Evolutionary conservation across 2,113 vertebrate species (phyloP), one percentile per base, ranked within the genome.

Genomic region (Zapornia atra): DNA sequence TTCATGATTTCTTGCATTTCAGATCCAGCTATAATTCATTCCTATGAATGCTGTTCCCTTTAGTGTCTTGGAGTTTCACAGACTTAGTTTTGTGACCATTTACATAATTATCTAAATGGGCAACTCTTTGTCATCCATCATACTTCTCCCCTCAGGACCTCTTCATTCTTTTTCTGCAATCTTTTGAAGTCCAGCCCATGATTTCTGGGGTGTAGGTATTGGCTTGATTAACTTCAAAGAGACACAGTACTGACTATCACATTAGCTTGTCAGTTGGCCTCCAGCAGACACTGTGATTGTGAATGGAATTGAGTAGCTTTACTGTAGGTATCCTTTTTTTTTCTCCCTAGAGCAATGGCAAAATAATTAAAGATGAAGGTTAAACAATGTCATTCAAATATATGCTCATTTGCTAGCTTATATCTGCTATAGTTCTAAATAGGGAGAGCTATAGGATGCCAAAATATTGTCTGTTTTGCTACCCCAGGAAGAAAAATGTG

Each of bases 91-190:
- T 93, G 68, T 95, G 82, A 68, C 63, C 65, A 96, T 97, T 96
- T 96, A 81, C 96, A 96, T 97, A 97, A 90, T 96, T 94, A 94
- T 93, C 81, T 85, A 73, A 96, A 89, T 21, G 12, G 60, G 84
- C 50, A 94, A 54, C 42, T 72, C 86, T 92, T 95, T 95, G 96
- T 97, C 92, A 83, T 97, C 82, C 56, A 65, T 95, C 95, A 72
- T 71, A 81, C 51, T 21, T 96, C 76, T 36, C 16, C 88, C 96
- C 88, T 91, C 64, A 21, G 94, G 96, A 34, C 50, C 60, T 81
- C 91, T 72, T 80, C 64, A 22, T 61, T 34, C 28, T 77, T 81
- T 61, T 72, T 68, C n/a, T 88, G 13, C 15, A 31, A 2, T 84
- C 92, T 94, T 96, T 94, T 90, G 85, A 94, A 95, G 91, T 96